phyloP scores from a whole-genome alignment of 2,888 invertebrate genomes.

The Argyra leucocephala region DNA sequence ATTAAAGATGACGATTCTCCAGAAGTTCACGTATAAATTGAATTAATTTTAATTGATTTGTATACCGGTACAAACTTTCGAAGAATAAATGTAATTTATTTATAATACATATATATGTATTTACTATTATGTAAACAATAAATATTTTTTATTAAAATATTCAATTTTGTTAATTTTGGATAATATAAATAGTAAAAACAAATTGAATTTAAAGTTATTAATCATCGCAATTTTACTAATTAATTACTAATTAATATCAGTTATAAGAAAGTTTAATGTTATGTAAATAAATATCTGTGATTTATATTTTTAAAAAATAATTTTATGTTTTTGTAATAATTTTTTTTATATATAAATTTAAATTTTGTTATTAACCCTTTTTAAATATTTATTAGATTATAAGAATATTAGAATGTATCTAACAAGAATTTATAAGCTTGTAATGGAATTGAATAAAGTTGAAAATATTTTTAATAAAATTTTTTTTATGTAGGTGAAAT shows the following conservation, averaged over 20 bases:
- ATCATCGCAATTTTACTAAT: neutral
- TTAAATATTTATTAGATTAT: neutral
- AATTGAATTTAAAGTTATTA: too few species aligned
- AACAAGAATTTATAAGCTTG: neutral
- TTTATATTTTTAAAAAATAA: neutral
- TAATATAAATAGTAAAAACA: too few species aligned
- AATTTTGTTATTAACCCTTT: neutral
- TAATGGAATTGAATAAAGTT: neutral
- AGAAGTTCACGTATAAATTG: conserved; percentile 41
- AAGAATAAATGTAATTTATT: too few species aligned
- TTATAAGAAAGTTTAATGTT: neutral
- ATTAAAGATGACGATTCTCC: conserved; percentile 53
- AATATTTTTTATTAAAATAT: too few species aligned
- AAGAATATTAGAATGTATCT: neutral
- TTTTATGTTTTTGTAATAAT: neutral
- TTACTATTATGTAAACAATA: too few species aligned
- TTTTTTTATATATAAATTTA: neutral
- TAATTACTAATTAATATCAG: neutral
- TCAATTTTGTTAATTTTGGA: too few species aligned
- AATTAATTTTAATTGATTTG: too few species aligned
- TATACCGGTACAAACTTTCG: too few species aligned
- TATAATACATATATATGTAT: too few species aligned
- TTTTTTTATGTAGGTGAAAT: too few species aligned
- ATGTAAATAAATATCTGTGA: conserved; percentile 6
- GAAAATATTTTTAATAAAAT: neutral